phyloP scores from a whole-genome alignment of 2,113 vertebrate genomes.

The Narcine bancroftii region DNA sequence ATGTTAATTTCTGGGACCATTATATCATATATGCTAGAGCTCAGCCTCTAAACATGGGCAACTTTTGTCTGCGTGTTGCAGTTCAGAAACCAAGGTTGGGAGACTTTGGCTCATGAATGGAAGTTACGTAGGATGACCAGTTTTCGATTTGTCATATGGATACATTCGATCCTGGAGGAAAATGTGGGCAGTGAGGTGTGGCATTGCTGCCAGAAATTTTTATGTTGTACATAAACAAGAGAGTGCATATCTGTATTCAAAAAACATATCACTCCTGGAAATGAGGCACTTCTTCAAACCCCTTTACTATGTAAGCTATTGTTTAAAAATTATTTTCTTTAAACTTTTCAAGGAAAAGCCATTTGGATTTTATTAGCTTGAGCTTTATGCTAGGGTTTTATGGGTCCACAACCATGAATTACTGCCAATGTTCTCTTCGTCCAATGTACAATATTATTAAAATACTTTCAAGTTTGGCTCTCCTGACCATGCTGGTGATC shows the following conservation, averaged over 20 bases:
- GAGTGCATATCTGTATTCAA: neutral
- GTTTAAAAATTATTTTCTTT: neutral
- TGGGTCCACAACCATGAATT: neutral
- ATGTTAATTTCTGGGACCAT: too few species aligned
- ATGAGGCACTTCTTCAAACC: neutral
- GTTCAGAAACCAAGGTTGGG: too few species aligned
- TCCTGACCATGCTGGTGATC: neutral
- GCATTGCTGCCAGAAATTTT: too few species aligned
- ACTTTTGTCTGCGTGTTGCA: too few species aligned
- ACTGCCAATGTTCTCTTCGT: neutral
- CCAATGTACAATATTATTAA: conserved; percentile 17
- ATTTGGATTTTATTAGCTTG: neutral
- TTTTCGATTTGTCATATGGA: too few species aligned
- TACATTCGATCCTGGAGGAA: too few species aligned
- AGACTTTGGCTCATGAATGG: too few species aligned
- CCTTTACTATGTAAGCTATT: neutral
- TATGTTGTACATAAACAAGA: neutral
- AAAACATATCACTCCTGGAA: neutral
- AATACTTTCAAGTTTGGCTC: neutral
- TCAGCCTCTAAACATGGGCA: too few species aligned
- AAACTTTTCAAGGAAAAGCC: neutral
- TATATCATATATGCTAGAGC: too few species aligned
- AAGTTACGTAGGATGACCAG: too few species aligned
- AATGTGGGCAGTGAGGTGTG: too few species aligned
- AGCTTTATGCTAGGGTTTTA: neutral